phyloP scores from a whole-genome alignment of 2,797 vertebrate species.

The Anabas testudineus region DNA sequence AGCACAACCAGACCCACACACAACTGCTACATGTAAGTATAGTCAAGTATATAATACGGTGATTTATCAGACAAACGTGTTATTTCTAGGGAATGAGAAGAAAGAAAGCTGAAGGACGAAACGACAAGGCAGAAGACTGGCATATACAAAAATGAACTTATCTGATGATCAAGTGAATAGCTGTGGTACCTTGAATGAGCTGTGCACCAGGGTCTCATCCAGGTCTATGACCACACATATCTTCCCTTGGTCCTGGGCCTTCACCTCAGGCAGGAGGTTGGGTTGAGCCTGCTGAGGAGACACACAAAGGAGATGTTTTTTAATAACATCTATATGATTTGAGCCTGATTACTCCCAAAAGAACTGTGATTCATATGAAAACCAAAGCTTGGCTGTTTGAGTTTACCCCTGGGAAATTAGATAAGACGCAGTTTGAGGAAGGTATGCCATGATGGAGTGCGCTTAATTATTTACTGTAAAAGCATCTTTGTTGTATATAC shows the following conservation, averaged over 20 bases:
- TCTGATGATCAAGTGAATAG: too few relatives aligned
- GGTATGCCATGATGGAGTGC: not conserved
- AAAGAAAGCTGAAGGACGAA: not conserved
- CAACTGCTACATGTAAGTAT: not conserved
- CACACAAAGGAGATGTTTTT: constrained; percentile 13
- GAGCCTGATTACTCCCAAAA: not conserved
- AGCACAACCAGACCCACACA: not conserved
- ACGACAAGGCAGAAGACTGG: not conserved
- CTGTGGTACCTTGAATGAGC: constrained; percentile 89
- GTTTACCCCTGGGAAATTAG: constrained; percentile 48
- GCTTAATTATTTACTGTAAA: constrained; percentile 19
- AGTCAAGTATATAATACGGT: too few relatives aligned
- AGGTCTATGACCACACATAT: constrained; percentile 92
- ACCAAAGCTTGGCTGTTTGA: not conserved
- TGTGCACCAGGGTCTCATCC: constrained; percentile 92
- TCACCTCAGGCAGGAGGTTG: constrained; percentile 89
- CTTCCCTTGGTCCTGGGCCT: constrained; percentile 87
- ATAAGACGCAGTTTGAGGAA: not conserved
- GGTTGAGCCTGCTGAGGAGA: constrained; percentile 83
- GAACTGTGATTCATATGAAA: constrained; percentile 16
- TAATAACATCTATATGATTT: not conserved
- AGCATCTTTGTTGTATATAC: constrained; percentile 12
- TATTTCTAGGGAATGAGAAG: constrained; percentile 1
- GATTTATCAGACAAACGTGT: not conserved
- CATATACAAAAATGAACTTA: not conserved